phyloP scores from a whole-genome alignment of 2,888 invertebrate genomes.

The Willowsia nigromaculata region DNA sequence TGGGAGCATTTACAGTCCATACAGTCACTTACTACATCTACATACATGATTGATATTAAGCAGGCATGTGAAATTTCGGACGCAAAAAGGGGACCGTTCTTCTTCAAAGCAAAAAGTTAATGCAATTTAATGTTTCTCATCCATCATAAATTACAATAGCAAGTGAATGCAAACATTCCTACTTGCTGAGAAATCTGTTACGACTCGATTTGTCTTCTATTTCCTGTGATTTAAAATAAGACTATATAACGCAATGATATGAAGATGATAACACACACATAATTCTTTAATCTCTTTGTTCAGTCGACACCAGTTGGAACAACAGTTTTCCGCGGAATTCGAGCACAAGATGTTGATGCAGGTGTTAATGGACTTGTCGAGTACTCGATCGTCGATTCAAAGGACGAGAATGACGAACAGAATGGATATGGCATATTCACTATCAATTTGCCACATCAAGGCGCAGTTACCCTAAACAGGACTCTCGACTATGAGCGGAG shows the following conservation, averaged over 20 bases:
- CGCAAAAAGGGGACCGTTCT: not conserved
- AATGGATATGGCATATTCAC: conserved; percentile 92
- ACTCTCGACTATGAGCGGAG: conserved; percentile 93
- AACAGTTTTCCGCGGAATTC: conserved; percentile 90
- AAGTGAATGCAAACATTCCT: no score
- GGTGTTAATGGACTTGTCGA: conserved; percentile 94
- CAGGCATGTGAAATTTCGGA: no score
- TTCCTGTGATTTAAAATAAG: conserved; percentile 4
- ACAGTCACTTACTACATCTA: no score
- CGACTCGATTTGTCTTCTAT: no score
- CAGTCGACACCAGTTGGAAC: conserved; percentile 92
- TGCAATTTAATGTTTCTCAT: no score
- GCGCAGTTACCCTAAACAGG: conserved; percentile 91
- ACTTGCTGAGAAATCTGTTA: no score
- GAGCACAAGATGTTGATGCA: conserved; percentile 90
- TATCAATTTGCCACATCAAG: conserved; percentile 93
- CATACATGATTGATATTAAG: no score
- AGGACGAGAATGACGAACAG: conserved; percentile 84
- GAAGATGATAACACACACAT: not conserved
- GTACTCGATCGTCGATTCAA: conserved; percentile 88
- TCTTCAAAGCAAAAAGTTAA: no score
- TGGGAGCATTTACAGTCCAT: no score
- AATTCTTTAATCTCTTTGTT: not conserved
- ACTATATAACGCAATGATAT: not conserved
- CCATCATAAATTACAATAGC: no score